A percentile compares a stretch with the other conserved stretches of the same genome.
Evolutionary conservation across 2,113 vertebrate genomes (phyloP).

Genomic region (Phycodurus eques): DNA sequence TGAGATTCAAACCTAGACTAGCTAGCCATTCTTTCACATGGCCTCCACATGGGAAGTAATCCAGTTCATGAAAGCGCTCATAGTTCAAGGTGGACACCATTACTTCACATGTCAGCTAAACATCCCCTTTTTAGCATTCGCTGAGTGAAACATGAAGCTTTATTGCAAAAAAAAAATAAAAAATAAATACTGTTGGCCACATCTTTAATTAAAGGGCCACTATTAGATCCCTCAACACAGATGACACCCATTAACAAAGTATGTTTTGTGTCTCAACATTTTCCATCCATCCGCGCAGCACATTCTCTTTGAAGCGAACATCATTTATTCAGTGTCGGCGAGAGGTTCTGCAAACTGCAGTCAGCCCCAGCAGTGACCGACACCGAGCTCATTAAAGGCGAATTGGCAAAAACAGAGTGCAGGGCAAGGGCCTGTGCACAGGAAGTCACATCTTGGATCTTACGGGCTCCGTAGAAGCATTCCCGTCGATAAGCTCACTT

Average conservation of each 20-base stretch:
- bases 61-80: too few relatives aligned
- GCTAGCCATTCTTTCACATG: too few relatives aligned
- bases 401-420: neutral
- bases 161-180: conserved; percentile 5
- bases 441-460: conserved; percentile 25
- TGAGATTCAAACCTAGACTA: too few relatives aligned
- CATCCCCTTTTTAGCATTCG: conserved; percentile 28
- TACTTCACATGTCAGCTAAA: too few relatives aligned
- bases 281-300: neutral
- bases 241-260: conserved; percentile 1
- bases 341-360: conserved; percentile 29
- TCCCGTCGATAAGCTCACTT: neutral
- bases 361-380: neutral
- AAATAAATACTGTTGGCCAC: conserved; percentile 37
- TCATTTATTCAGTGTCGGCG: conserved; percentile 8
- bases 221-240: conserved; percentile 29
- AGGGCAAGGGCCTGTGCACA: conserved; percentile 5
- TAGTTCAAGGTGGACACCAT: too few relatives aligned
- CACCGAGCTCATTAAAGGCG: conserved; percentile 46
- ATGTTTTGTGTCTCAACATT: conserved; percentile 4
- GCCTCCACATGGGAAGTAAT: too few relatives aligned
- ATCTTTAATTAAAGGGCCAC: neutral
- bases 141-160: too few relatives aligned
- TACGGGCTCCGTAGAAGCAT: neutral
- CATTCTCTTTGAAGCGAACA: neutral